Base-by-base conservation (phyloP, 92 coral and sea anemone genomes). In the Porites evermanni region DNA sequence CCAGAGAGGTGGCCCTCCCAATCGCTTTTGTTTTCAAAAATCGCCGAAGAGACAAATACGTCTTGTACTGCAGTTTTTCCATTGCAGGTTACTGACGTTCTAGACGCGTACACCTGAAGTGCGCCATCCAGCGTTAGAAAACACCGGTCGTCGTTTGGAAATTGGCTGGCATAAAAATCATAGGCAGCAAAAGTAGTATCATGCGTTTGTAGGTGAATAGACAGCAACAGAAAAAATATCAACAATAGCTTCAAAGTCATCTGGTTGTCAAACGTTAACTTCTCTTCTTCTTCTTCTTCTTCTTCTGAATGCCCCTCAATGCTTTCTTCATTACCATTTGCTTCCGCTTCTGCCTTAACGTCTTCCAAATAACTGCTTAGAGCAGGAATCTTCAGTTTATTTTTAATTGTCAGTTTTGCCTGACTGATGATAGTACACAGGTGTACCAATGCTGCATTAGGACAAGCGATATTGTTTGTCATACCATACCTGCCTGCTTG, bases 61-160 rank as follows among this genome's bases (percentile, higher is more conserved):
- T 83, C 87, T 72, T 83, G 80, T 0, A 83, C 51, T 2, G 79
- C 80, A 8, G 72, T 83, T 13, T 83, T 13, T 12, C 87, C 87
- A 2, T 83, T 73, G 64, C 87, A 73, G 52, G 73, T 51, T 0
- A 63, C 24, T 50, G 54, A 63, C 1, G 53, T 61, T 83, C 64
- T 72, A 16, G 87, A 83, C 4, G 56, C 87, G 65, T 50, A 83
- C 47, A 83, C 64, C n/a, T 83, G 87, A 9, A 74, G 6, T 0
- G 13, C 16, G 2, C 64, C 65, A 12, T 64, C 74, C 13, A 83
- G 26, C 1, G 13, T 11, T 3, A 63, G 2, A 9, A 59, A 7
- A 2, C 16, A 12, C 0, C 24, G 10, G 2, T 64, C 53, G 1
- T 73, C 24, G 13, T 50, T 21, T 0, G 8, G 51, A 16, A 65